These are phyloP conservation scores for Pampus argenteus DNA, from an alignment of 2,797 vertebrate species.

Conservation along the genomic window DNA sequence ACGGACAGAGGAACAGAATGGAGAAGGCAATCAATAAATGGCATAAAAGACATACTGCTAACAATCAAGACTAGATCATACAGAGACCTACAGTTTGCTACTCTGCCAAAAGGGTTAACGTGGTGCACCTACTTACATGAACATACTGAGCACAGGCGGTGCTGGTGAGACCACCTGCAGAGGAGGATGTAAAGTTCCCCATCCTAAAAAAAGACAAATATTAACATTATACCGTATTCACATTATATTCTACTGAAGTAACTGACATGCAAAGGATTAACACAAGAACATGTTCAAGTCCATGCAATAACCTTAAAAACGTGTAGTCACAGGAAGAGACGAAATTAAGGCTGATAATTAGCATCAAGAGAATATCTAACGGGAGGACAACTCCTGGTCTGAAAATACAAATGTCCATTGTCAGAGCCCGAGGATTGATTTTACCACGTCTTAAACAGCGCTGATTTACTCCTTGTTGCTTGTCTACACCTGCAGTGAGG, in stretches of 20 bases:
- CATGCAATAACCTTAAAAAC: slow-evolving; percentile 57
- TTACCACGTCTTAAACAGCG: not conserved
- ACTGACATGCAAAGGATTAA: slow-evolving; percentile 1
- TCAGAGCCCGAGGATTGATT: not conserved
- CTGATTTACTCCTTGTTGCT: not conserved
- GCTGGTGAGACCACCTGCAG: slow-evolving; percentile 56
- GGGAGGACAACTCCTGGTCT: slow-evolving; percentile 18
- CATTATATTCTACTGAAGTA: not conserved
- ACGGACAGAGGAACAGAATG: not conserved
- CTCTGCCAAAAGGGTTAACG: not conserved
- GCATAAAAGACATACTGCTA: not conserved
- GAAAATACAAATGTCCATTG: slow-evolving; percentile 3
- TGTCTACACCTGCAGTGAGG: not conserved
- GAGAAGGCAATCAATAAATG: not conserved
- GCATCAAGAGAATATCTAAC: slow-evolving; percentile 37
- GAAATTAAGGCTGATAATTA: slow-evolving; percentile 7
- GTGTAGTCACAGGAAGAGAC: slow-evolving; percentile 38
- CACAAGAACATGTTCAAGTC: not conserved
- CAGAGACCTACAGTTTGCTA: not conserved
- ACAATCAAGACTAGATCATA: not conserved
- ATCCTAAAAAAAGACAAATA: slow-evolving; percentile 79
- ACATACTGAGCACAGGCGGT: slow-evolving; percentile 76
- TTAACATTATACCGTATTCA: too few relatives aligned
- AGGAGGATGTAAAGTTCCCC: slow-evolving; percentile 83
- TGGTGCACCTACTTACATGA: slow-evolving; percentile 64